Conservation (phyloP, 2,113 vertebrate species). For the Mastomys coucha region DNA sequence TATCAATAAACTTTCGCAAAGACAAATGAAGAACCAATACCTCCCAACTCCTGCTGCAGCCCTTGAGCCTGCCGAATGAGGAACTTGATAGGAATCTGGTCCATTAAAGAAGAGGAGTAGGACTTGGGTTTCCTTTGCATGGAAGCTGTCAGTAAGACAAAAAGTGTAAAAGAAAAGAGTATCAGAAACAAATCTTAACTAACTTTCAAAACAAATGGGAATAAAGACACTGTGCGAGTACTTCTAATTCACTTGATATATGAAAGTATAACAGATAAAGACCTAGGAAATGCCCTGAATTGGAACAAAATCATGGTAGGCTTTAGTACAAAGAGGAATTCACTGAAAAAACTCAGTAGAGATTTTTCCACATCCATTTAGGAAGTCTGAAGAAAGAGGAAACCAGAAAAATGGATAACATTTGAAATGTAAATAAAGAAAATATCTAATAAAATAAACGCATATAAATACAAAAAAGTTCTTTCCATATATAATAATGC, state of each 20-base stretch:
- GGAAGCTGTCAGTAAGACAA: slow-evolving; percentile 87
- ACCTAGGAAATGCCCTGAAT: slow-evolving; percentile 6
- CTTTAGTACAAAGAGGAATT: not conserved
- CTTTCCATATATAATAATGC: not conserved
- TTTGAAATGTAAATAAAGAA: no score
- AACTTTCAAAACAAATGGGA: slow-evolving; percentile 53
- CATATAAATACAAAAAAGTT: no score
- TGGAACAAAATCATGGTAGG: not conserved
- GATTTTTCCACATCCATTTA: not conserved
- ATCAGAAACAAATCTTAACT: slow-evolving; percentile 55
- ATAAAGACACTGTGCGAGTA: slow-evolving; percentile 55
- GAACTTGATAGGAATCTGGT: slow-evolving; percentile 99
- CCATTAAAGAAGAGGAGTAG: slow-evolving; percentile 97
- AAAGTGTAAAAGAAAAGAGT: not conserved
- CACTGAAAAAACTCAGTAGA: not conserved
- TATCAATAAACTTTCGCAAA: slow-evolving; percentile 43
- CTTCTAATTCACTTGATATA: slow-evolving; percentile 44
- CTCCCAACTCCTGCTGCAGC: slow-evolving; percentile 96
- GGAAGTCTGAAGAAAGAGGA: no score
- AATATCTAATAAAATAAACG: no score
- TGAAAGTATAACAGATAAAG: not conserved
- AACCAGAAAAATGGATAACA: no score
- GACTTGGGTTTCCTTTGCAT: slow-evolving; percentile 98
- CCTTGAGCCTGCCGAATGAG: slow-evolving; percentile 98
- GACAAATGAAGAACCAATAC: slow-evolving; percentile 82